Percentiles rank a stretch among this genome's conserved stretches.
Evolutionary conservation across 2,888 invertebrate genomes (phyloP).

Genomic region (Callinectes sapidus): DNA sequence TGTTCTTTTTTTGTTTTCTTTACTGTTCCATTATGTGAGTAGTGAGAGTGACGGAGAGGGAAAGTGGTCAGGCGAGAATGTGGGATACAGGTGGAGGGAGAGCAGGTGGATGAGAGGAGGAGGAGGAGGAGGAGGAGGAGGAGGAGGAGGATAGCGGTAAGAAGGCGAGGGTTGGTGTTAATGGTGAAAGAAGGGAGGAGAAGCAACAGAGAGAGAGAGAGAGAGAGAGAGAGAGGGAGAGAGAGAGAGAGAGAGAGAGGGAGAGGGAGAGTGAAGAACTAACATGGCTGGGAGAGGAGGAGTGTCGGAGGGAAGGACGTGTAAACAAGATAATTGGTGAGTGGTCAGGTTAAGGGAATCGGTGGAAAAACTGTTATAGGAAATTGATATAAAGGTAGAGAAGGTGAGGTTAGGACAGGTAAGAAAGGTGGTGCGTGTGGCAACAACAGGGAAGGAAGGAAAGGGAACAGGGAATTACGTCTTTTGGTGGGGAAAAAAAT

Average conservation of each 20-base stretch:
- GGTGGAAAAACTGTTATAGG: not conserved
- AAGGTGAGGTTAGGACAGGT: constrained; percentile 3
- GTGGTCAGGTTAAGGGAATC: not conserved
- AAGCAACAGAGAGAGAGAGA: not conserved
- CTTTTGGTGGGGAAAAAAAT: not conserved
- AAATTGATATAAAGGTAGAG: not conserved
- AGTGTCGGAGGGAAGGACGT: not conserved
- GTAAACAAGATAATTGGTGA: constrained; percentile 10
- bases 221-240: not conserved
- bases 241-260: no score
- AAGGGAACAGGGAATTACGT: not conserved
- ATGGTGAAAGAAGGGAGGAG: not conserved
- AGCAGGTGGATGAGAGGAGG: not conserved
- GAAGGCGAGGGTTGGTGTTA: not conserved
- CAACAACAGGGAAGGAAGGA: not conserved
- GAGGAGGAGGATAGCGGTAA: not conserved
- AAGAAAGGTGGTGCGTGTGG: not conserved
- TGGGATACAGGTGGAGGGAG: not conserved
- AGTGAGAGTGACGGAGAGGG: constrained; percentile 9
- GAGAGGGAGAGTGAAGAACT: not conserved
- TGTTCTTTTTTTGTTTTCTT: no score
- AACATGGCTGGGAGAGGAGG: not conserved
- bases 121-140: not conserved
- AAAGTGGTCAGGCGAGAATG: constrained; percentile 9
- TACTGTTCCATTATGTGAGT: no score